These are phyloP conservation scores for Calliscelio sp. DNA, from an alignment of 2,888 invertebrate species.

Conservation along the genomic window DNA sequence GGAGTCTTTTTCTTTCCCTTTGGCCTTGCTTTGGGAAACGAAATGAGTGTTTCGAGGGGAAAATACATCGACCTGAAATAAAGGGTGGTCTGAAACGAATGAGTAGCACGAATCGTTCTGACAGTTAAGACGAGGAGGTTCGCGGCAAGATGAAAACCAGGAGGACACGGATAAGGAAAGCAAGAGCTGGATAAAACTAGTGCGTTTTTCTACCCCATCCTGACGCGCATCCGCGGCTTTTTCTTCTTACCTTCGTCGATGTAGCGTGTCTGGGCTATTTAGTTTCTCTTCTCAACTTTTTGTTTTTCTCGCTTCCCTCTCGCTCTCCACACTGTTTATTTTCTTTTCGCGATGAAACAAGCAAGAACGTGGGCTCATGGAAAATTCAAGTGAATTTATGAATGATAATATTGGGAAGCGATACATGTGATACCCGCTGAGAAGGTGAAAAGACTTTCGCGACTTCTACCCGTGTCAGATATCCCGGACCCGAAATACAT, in stretches of 20 bases:
- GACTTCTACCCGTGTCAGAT: constrained; percentile 20
- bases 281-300: constrained; percentile 61
- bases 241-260: constrained; percentile 65
- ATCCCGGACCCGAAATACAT: constrained; percentile 8
- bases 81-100: constrained; percentile 78
- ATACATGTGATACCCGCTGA: constrained; percentile 41
- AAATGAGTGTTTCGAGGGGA: constrained; percentile 71
- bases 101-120: constrained; percentile 78
- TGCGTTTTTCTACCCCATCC: constrained; percentile 51
- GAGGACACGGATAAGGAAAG: constrained; percentile 70
- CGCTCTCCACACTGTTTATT: constrained; percentile 49
- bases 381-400: constrained; percentile 73
- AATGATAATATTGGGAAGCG: constrained; percentile 67
- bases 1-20: constrained; percentile 53
- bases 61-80: constrained; percentile 74
- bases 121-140: constrained; percentile 75
- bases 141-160: constrained; percentile 78
- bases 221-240: constrained; percentile 58
- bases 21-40: constrained; percentile 54
- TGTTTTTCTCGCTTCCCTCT: constrained; percentile 39
- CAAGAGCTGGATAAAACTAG: constrained; percentile 58
- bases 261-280: constrained; percentile 69
- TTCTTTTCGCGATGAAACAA: constrained; percentile 57
- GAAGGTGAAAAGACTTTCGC: constrained; percentile 32
- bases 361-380: constrained; percentile 62